Evolutionary conservation across 2,797 vertebrate species (phyloP), one percentile per base, ranked within the genome.

Genomic region (Nothura maculosa): DNA sequence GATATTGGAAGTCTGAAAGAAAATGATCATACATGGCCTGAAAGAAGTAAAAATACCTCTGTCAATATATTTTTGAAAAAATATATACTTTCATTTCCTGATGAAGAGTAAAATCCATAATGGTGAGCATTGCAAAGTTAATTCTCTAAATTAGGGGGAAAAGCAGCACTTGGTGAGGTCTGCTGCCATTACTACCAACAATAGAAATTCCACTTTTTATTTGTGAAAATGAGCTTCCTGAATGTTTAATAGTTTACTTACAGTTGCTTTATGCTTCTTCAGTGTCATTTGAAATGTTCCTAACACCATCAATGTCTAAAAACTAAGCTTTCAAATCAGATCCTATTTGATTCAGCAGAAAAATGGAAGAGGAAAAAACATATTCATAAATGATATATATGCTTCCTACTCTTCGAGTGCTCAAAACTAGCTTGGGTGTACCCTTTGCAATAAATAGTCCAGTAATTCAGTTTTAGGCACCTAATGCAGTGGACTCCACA

Each of bases 21-120:
- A 87, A 63, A 60, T 27, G 9, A 21, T 8, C 1, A 4, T 6
- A 27, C 3, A n/a, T 10, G 61, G 55, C 27, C 3, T 3, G 3
- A 4, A 8, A 5, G 2, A 1, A 9, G 8, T 4, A 3, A 4
- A 45, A 52, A 55, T 3, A 2, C 5, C 72, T 34, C 12, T 0
- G 10, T 2, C 32, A 2, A 32, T 47, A 5, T 70, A 40, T 20
- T 72, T 73, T 58, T 9, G 18, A 21, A 13, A 62, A 76, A 57
- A 38, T 2, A 8, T 9, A 48, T 10, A 12, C 9, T 68, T 88
- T 69, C 27, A 48, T 3, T 68, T 32, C 2, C 6, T 34, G 22
- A 70, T 47, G 12, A 85, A 52, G 17, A 5, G 22, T 6, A 60
- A 13, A 25, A 10, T 1, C 2, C 21, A 45, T 21, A 55, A 7